Evolutionary conservation across 1,140 invertebrate genomes (phyloP).

Genomic region (Chionoecetes opilio): DNA sequence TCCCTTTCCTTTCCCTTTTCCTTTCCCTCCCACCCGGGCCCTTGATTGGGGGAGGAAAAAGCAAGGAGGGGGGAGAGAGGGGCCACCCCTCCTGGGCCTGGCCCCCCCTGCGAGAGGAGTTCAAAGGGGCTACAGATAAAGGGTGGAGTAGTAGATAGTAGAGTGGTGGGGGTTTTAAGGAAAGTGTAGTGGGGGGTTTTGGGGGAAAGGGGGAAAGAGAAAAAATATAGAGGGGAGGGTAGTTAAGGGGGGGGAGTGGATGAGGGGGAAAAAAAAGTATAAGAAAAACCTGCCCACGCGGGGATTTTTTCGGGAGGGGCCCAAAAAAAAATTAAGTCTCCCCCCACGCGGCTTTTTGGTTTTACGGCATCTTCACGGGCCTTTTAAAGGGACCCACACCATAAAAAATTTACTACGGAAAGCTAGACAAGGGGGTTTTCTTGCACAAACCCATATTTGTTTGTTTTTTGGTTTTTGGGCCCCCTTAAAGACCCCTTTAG

Average conservation of each 20-base stretch:
- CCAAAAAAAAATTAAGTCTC: too few species aligned
- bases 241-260: background rate
- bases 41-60: constrained; percentile 81
- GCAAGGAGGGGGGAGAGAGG: constrained; percentile 81
- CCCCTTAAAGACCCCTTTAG: too few species aligned
- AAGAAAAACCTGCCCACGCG: background rate
- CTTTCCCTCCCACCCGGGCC: constrained; percentile 86
- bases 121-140: constrained; percentile 82
- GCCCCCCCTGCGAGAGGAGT: constrained; percentile 88
- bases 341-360: too few species aligned
- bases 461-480: too few species aligned
- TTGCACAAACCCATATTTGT: too few species aligned
- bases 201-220: background rate
- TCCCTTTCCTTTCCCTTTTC: constrained; percentile 81
- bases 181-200: background rate
- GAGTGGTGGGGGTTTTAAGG: background rate
- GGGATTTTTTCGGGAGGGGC: background rate
- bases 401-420: too few species aligned
- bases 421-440: too few species aligned
- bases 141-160: background rate
- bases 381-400: too few species aligned
- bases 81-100: constrained; percentile 89
- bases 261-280: background rate
- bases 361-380: too few species aligned
- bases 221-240: too few species aligned